Percentiles rank a stretch among this genome's conserved stretches.
phyloP scores from a whole-genome alignment of 2,888 invertebrate species.

The Bhutanitis thaidina region DNA sequence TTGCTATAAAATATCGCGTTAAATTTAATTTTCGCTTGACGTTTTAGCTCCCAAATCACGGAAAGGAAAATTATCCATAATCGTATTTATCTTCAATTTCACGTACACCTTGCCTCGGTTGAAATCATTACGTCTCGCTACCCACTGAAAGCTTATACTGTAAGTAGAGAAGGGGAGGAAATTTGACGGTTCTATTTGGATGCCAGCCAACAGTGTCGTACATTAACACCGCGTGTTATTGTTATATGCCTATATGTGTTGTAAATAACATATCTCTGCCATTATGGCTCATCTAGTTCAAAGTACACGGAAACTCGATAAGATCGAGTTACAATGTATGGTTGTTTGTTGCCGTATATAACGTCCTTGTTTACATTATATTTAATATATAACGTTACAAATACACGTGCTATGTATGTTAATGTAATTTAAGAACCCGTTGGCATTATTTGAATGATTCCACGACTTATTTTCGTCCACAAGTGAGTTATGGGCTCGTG shows the following conservation, averaged over 20 bases:
- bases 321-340: neutral
- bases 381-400: too few relatives aligned
- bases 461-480: too few relatives aligned
- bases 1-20: neutral
- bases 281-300: slow-evolving; percentile 5
- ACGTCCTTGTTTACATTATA: too few relatives aligned
- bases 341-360: neutral
- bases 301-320: neutral
- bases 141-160: neutral
- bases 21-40: neutral
- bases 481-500: too few relatives aligned
- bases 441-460: too few relatives aligned
- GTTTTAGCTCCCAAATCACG: slow-evolving; percentile 2
- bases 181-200: slow-evolving; percentile 8
- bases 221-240: slow-evolving; percentile 10
- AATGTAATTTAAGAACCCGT: too few relatives aligned
- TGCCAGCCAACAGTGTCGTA: slow-evolving; percentile 8
- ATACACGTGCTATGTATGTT: too few relatives aligned
- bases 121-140: slow-evolving; percentile 6
- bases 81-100: slow-evolving; percentile 18
- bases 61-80: slow-evolving; percentile 11
- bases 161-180: neutral
- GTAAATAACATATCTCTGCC: slow-evolving; percentile 1
- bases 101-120: neutral
- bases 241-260: neutral